Evolutionary conservation across 1,140 invertebrate species (phyloP).

Genomic region (Plodia interpunctella): DNA sequence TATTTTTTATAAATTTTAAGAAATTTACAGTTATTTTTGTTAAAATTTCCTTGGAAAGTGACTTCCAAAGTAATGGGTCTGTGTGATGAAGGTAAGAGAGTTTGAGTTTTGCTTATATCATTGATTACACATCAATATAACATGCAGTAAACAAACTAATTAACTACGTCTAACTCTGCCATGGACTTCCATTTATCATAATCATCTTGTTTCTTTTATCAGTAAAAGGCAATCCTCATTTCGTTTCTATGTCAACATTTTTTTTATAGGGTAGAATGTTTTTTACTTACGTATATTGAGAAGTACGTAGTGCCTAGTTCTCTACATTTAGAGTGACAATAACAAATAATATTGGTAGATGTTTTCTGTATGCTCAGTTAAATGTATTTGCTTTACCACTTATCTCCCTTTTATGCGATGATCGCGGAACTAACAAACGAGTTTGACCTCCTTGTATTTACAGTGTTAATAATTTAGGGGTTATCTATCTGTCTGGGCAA

Average conservation of each 20-base stretch:
- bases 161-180: background rate
- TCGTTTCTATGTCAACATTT: too few relatives aligned
- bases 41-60: background rate
- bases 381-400: conserved; percentile 37
- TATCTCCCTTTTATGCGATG: conserved; percentile 31
- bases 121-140: background rate
- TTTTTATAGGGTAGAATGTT: too few relatives aligned
- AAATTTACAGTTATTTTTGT: background rate
- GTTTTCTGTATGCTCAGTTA: conserved; percentile 27
- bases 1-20: background rate
- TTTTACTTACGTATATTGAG: background rate
- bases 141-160: conserved; percentile 10
- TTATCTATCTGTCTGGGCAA: conserved; percentile 25
- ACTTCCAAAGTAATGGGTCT: conserved; percentile 47
- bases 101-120: conserved; percentile 14
- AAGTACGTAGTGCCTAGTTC: background rate
- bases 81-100: conserved; percentile 59
- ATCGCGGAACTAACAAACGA: conserved; percentile 51
- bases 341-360: conserved; percentile 9
- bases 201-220: background rate
- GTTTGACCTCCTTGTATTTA: conserved; percentile 46
- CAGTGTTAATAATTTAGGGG: conserved; percentile 38
- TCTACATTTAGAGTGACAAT: background rate
- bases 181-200: conserved; percentile 7
- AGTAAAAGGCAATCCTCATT: background rate